These are phyloP conservation scores for Coreoperca whiteheadi DNA, from an alignment of 2,113 vertebrate species.

Conservation along the genomic window DNA sequence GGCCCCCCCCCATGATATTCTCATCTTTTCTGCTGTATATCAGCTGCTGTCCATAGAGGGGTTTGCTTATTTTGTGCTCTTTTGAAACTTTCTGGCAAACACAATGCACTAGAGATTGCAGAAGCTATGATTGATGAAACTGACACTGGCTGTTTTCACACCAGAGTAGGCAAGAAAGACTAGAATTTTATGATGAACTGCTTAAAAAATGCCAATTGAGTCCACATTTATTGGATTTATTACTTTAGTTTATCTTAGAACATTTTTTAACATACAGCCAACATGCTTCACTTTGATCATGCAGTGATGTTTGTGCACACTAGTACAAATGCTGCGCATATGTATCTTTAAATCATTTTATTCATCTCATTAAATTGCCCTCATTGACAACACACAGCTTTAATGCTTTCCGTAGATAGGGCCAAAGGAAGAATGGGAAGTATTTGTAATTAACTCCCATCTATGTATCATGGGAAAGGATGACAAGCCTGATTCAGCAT, in stretches of 20 bases:
- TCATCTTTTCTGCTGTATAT: slow-evolving; percentile 22
- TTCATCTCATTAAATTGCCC: slow-evolving; percentile 25
- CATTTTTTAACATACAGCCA: not conserved
- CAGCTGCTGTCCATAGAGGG: slow-evolving; percentile 13
- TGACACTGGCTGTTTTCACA: slow-evolving; percentile 28
- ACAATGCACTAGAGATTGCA: slow-evolving; percentile 32
- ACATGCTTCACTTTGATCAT: slow-evolving; percentile 8
- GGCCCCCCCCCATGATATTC: not conserved
- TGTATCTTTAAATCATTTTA: slow-evolving; percentile 19
- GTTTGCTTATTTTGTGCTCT: slow-evolving; percentile 35
- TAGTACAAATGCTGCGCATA: not conserved
- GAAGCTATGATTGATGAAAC: slow-evolving; percentile 45
- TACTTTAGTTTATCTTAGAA: not conserved
- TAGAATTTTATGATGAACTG: slow-evolving; percentile 19
- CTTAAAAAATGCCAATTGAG: slow-evolving; percentile 1
- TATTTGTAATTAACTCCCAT: slow-evolving; percentile 66
- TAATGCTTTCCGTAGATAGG: slow-evolving; percentile 13
- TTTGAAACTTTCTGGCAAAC: slow-evolving; percentile 45
- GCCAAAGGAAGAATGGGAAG: slow-evolving; percentile 24
- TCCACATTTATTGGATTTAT: slow-evolving; percentile 1
- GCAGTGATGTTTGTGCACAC: not conserved
- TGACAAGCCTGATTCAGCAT: slow-evolving; percentile 70
- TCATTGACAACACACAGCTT: slow-evolving; percentile 13
- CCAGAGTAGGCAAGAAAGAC: slow-evolving; percentile 12
- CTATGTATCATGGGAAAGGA: slow-evolving; percentile 67